Evolutionary conservation across 2,113 vertebrate species (phyloP).

Genomic region (Phyllostomus hastatus): DNA sequence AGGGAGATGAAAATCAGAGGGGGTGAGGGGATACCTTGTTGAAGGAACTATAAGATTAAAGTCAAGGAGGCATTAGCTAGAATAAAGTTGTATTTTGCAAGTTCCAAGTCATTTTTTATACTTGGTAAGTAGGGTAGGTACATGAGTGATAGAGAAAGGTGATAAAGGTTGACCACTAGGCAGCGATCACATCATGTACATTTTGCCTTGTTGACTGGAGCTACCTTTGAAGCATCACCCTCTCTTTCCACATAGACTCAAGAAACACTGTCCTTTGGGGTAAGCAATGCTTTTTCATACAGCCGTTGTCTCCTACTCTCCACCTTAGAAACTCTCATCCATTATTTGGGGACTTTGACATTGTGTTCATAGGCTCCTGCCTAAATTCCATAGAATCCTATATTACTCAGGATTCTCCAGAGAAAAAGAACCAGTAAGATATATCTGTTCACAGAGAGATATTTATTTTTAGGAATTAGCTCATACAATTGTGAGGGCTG

Average conservation of each 20-base stretch:
- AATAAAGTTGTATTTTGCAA: neutral
- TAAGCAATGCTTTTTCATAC: neutral
- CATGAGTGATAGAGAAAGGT: neutral
- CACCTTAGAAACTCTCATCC: neutral
- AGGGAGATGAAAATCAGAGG: neutral
- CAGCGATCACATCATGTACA: neutral
- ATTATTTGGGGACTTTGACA: neutral
- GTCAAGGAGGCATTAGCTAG: neutral
- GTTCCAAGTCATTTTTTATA: neutral
- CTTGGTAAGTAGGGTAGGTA: neutral
- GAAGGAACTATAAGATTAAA: neutral
- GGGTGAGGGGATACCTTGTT: neutral
- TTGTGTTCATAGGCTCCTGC: neutral
- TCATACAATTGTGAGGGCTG: neutral
- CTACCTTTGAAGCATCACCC: neutral
- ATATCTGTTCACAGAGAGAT: neutral
- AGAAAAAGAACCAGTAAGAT: neutral
- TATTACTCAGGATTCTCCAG: neutral
- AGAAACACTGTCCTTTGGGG: neutral
- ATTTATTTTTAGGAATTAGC: neutral
- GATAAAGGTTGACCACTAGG: neutral
- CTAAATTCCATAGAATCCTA: slow-evolving; percentile 16
- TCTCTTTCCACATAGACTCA: neutral
- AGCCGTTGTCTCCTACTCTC: neutral
- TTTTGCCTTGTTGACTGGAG: neutral